These are phyloP conservation scores for Orcinus orca DNA, from an alignment of 2,113 vertebrate genomes.

Conservation along the genomic window DNA sequence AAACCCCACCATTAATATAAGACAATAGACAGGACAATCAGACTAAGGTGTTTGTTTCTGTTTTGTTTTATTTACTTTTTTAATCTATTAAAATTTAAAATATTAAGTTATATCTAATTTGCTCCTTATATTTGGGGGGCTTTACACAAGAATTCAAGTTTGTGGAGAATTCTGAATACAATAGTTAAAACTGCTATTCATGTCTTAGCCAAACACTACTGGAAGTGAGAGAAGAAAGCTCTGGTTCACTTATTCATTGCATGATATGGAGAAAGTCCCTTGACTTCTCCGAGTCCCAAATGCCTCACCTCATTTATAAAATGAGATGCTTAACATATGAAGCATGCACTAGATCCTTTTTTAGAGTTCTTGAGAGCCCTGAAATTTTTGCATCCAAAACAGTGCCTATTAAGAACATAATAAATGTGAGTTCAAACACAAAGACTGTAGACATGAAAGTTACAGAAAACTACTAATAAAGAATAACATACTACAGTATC, in stretches of 20 bases:
- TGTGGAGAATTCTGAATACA: slow-evolving; percentile 24
- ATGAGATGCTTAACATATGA: not conserved
- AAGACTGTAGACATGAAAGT: not conserved
- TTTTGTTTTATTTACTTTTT: not conserved
- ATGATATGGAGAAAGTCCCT: not conserved
- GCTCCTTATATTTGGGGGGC: not conserved
- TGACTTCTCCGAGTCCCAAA: not conserved
- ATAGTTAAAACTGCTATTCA: not conserved
- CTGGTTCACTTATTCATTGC: not conserved
- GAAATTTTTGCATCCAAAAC: not conserved
- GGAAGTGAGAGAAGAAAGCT: not conserved
- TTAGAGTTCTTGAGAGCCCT: not conserved
- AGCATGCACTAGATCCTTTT: not conserved
- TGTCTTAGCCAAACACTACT: not conserved
- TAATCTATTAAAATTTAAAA: slow-evolving; percentile 28
- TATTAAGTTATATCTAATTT: not conserved
- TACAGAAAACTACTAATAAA: slow-evolving; percentile 19
- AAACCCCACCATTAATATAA: not conserved
- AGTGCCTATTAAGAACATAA: not conserved
- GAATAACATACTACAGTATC: not conserved
- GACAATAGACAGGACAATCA: not conserved
- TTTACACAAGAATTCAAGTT: slow-evolving; percentile 32
- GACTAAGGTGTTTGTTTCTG: not conserved
- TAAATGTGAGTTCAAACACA: not conserved
- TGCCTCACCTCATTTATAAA: slow-evolving; percentile 9